Conservation (phyloP, 2,797 vertebrate species). For the Platalea minor region DNA sequence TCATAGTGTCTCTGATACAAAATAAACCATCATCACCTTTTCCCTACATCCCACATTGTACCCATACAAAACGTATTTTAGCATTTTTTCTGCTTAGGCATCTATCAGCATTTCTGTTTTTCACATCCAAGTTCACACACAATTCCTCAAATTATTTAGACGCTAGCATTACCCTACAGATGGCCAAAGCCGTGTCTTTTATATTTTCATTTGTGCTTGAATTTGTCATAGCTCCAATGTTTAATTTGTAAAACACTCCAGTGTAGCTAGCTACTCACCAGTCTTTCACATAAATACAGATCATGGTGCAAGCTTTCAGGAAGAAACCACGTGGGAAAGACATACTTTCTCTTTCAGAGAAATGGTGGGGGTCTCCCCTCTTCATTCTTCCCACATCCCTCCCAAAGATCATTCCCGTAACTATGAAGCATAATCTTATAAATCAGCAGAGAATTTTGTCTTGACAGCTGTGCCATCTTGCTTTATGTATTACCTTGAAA, state of each 20-base stretch:
- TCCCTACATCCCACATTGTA: neutral
- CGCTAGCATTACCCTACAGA: neutral
- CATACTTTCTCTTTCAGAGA: neutral
- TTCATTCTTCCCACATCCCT: neutral
- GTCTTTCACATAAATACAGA: neutral
- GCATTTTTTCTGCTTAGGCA: neutral
- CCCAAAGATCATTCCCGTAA: neutral
- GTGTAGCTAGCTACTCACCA: neutral
- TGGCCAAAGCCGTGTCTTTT: neutral
- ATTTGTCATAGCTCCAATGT: neutral
- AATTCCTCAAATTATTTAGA: neutral
- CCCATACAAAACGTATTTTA: neutral
- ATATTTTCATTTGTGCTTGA: neutral
- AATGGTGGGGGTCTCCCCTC: neutral
- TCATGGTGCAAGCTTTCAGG: neutral
- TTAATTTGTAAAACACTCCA: neutral
- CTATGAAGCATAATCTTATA: neutral
- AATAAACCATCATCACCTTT: neutral
- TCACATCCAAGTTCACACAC: neutral
- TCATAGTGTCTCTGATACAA: neutral
- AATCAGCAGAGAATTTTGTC: neutral
- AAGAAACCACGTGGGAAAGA: neutral
- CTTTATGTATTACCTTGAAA: constrained; percentile 10
- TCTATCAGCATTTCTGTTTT: neutral
- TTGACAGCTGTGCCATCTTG: constrained; percentile 8